Conservation (phyloP, 2,888 invertebrate species). For the Scaptodrosophila latifasciaeformis region DNA sequence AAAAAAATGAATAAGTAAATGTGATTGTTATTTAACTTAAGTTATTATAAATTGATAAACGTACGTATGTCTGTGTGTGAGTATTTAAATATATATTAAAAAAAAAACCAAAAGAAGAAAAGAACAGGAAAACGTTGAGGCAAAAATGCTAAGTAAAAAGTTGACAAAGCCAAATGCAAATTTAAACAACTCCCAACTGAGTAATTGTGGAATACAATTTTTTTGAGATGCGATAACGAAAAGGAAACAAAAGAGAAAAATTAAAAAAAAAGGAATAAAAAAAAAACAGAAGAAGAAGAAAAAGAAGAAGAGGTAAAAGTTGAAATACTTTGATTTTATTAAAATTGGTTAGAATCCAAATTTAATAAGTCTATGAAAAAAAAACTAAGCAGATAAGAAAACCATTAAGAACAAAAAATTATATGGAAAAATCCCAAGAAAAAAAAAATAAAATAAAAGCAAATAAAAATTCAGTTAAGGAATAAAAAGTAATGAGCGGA, state of each 20-base stretch:
- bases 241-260: conserved; percentile 15
- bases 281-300: conserved; percentile 6
- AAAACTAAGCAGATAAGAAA: background rate
- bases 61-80: conserved; percentile 31
- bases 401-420: conserved; percentile 6
- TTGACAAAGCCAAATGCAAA: conserved; percentile 23
- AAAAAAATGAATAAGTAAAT: conserved; percentile 62
- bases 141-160: conserved; percentile 33
- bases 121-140: conserved; percentile 7
- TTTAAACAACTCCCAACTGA: no score
- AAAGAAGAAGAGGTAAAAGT: background rate
- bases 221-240: background rate
- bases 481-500: no score
- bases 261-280: conserved; percentile 5
- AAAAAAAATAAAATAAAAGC: no score
- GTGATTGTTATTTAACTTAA: conserved; percentile 73
- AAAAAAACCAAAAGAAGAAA: conserved; percentile 16
- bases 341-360: no score
- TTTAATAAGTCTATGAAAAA: conserved; percentile 5
- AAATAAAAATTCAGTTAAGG: no score
- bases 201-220: background rate
- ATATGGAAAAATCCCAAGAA: conserved; percentile 13
- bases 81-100: conserved; percentile 30
- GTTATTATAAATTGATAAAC: conserved; percentile 52
- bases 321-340: no score